Evolutionary conservation across 2,113 vertebrate species (phyloP), one percentile per base, ranked within the genome.

Genomic region (Fregetta grallaria): DNA sequence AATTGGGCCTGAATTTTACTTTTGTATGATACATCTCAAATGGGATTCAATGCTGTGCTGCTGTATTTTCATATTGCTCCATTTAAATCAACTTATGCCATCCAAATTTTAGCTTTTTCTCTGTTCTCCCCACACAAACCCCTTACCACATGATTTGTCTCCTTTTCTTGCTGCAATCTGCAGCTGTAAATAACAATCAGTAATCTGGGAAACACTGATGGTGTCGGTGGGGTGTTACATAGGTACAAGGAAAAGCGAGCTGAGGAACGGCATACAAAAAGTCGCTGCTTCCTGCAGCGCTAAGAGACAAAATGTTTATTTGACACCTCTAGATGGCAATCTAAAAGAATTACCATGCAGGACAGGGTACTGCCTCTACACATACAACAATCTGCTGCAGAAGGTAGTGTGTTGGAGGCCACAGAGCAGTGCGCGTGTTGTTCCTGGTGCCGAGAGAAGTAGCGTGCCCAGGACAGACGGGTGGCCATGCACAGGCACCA

Each of bases 381-480:
- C 2, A 13, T 7, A 21, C 17, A 38, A 8, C 18, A 14, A 5
- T 15, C 11, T 63, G 44, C 52, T 68, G 61, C 27, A 65, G 45
- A 59, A 36, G 12, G 34, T 3, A 1, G 6, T 2, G 9, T 47
- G 15, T 4, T 42, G n/a, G 23, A 36, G 32, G 20, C 38, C 16
- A 4, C 26, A 47, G 68, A 59, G 56, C 63, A 62, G 27, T 26
- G 13, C 1, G 0, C 27, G 7, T 4, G 3, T 5, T 78, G 13
- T 6, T 80, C 30, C n/a, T 30, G 26, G 10, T 44, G 52, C 29
- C 0, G 3, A 44, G 3, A 67, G 22, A 13, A 47, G 23, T 6
- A 47, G 29, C 0, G 0, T 30, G 55, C 13, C 13, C 13, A 5
- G 26, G 44, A 79, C n/a, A 49, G 47, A 20, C 2, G 3, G 44